phyloP scores from a whole-genome alignment of 2,888 invertebrate species.

The Temnothorax rugatulus region DNA sequence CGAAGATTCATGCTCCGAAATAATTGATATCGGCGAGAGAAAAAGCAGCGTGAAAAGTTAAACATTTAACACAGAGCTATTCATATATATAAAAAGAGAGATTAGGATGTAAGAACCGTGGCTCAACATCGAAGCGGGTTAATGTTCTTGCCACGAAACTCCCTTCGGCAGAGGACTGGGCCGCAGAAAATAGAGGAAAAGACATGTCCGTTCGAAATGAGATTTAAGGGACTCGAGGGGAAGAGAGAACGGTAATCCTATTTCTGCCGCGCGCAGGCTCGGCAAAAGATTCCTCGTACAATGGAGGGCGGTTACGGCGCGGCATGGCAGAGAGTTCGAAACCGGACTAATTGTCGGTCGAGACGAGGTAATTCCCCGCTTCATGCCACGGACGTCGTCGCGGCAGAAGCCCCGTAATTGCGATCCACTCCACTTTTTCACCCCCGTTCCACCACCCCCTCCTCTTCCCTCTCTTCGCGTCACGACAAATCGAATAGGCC shows the following conservation, averaged over 20 bases:
- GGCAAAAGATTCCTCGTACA: constrained; percentile 46
- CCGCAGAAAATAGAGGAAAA: constrained; percentile 37
- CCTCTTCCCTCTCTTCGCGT: background rate
- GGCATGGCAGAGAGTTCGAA: constrained; percentile 32
- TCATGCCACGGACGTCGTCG: constrained; percentile 48
- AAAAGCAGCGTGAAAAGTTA: background rate
- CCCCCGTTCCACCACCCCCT: background rate
- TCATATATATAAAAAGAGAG: constrained; percentile 1
- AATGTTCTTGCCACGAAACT: constrained; percentile 14
- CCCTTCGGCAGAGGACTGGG: constrained; percentile 33
- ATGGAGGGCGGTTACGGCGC: constrained; percentile 43
- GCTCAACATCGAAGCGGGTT: constrained; percentile 20
- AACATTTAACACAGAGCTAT: constrained; percentile 16
- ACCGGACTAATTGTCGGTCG: constrained; percentile 64
- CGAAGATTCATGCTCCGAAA: background rate
- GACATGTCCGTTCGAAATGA: constrained; percentile 48
- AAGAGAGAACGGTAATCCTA: constrained; percentile 33
- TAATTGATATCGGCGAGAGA: constrained; percentile 19
- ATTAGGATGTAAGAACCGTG: constrained; percentile 23
- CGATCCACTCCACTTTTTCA: constrained; percentile 48
- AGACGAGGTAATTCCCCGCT: constrained; percentile 59
- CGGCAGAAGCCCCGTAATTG: constrained; percentile 44
- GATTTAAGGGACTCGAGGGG: constrained; percentile 39
- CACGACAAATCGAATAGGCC: constrained; percentile 51
- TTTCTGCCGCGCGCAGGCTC: constrained; percentile 46